Evolutionary conservation across 2,888 invertebrate genomes (phyloP).

Genomic region (Hirtodrosophila cameraria): DNA sequence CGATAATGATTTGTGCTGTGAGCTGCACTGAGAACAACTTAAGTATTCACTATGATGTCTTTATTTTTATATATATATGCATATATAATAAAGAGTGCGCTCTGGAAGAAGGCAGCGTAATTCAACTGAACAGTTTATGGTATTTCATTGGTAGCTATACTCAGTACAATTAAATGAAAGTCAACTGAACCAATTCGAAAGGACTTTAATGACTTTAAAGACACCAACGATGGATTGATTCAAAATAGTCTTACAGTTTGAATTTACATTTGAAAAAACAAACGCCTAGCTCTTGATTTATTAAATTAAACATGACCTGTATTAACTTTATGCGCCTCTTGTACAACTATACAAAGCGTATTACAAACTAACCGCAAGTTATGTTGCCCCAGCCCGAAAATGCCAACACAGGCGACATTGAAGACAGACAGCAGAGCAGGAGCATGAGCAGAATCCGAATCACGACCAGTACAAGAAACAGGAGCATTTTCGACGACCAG

Average conservation of each 20-base stretch:
- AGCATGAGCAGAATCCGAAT: neutral
- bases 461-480: neutral
- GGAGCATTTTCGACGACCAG: neutral
- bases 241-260: too few species aligned
- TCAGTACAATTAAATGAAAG: too few species aligned
- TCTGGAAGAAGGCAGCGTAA: too few species aligned
- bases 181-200: too few species aligned
- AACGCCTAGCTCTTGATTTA: slow-evolving; percentile 17
- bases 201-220: too few species aligned
- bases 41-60: too few species aligned
- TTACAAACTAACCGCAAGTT: slow-evolving; percentile 28
- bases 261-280: slow-evolving; percentile 1
- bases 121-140: too few species aligned
- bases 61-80: too few species aligned
- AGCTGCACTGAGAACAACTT: too few species aligned
- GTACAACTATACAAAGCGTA: slow-evolving; percentile 29
- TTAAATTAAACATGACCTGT: slow-evolving; percentile 31
- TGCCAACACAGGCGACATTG: slow-evolving; percentile 16
- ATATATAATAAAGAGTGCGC: too few species aligned
- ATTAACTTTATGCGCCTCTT: slow-evolving; percentile 29
- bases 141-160: too few species aligned
- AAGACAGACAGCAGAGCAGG: neutral
- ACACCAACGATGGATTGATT: too few species aligned
- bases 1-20: neutral
- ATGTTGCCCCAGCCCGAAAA: slow-evolving; percentile 23